phyloP scores from a whole-genome alignment of 2,113 vertebrate species.

The Cnemophilus loriae region DNA sequence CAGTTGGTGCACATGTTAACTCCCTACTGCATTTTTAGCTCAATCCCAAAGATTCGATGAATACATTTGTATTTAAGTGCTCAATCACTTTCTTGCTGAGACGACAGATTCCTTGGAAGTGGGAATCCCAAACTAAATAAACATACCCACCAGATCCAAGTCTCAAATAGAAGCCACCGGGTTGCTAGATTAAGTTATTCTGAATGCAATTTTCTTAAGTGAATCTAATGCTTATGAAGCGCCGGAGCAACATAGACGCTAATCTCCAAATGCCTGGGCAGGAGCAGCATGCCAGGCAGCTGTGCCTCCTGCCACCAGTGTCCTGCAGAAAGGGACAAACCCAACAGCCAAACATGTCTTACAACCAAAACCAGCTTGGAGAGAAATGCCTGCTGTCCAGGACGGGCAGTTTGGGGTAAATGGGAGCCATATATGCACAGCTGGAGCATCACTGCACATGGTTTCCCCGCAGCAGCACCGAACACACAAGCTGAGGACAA shows the following conservation, averaged over 20 bases:
- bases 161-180: neutral
- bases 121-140: slow-evolving; percentile 25
- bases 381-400: neutral
- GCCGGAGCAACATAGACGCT: neutral
- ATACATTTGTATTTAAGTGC: slow-evolving; percentile 36
- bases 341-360: neutral
- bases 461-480: neutral
- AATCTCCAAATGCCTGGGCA: neutral
- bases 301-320: neutral
- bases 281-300: neutral
- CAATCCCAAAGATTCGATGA: slow-evolving; percentile 28
- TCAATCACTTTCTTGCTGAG: slow-evolving; percentile 43
- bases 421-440: neutral
- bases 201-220: slow-evolving; percentile 17
- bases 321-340: neutral
- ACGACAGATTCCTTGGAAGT: slow-evolving; percentile 44
- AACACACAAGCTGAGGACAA: neutral
- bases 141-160: slow-evolving; percentile 29
- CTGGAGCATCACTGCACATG: rapidly evolving
- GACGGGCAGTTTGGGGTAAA: neutral
- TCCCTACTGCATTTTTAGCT: neutral
- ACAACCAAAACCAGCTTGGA: neutral
- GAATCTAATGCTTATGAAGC: neutral
- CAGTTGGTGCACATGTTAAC: neutral
- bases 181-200: slow-evolving; percentile 32